phyloP scores from a whole-genome alignment of 2,797 vertebrate species.

The Hypotaenidia okinawae region DNA sequence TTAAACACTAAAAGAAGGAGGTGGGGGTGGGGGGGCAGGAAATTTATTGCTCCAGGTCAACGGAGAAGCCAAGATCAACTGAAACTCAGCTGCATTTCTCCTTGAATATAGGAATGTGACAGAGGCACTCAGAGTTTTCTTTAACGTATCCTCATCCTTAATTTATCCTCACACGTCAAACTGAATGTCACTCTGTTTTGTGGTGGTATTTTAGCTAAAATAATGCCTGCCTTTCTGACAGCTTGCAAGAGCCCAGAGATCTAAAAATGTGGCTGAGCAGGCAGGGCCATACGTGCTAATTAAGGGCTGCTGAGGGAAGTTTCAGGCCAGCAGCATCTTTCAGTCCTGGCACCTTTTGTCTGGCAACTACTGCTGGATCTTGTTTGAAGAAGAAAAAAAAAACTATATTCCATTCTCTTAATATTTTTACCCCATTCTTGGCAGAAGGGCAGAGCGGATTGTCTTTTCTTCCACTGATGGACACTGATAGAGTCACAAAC shows the following conservation, averaged over 20 bases:
- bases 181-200: slow-evolving; percentile 26
- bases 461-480: no score
- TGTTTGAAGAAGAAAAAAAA: not conserved
- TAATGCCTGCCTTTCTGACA: slow-evolving; percentile 46
- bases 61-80: slow-evolving; percentile 74
- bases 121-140: slow-evolving; percentile 30
- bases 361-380: no score
- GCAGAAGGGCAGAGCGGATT: not conserved
- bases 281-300: slow-evolving; percentile 55
- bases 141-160: not conserved
- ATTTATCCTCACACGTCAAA: slow-evolving; percentile 53
- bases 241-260: not conserved
- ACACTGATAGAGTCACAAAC: no score
- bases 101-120: slow-evolving; percentile 54
- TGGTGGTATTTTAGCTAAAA: slow-evolving; percentile 44
- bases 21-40: slow-evolving; percentile 25
- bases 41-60: slow-evolving; percentile 71
- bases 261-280: slow-evolving; percentile 48
- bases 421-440: not conserved
- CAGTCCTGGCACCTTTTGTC: no score
- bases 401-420: not conserved
- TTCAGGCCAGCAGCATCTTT: no score
- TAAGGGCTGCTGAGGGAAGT: not conserved
- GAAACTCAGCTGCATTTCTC: slow-evolving; percentile 66
- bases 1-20: slow-evolving; percentile 58